Conservation (phyloP, 1,140 invertebrate genomes). For the Neodiprion fabricii region DNA sequence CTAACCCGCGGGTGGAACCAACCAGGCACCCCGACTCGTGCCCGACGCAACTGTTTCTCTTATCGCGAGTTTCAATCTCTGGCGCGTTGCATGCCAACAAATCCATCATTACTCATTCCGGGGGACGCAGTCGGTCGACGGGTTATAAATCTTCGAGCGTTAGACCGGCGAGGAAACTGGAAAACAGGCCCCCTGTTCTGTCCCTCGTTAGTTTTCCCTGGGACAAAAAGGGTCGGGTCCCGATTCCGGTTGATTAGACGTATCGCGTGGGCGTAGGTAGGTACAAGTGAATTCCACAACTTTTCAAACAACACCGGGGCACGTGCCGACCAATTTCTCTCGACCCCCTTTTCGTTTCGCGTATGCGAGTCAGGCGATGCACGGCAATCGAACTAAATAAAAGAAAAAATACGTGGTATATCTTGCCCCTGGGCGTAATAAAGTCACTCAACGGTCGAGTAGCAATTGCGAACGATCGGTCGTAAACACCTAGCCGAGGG, state of each 20-base stretch:
- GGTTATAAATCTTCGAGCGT: slow-evolving; percentile 42
- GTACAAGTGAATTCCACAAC: too few relatives aligned
- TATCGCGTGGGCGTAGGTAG: too few relatives aligned
- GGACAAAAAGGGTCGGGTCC: too few relatives aligned
- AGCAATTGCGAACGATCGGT: not conserved
- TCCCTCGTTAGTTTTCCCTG: too few relatives aligned
- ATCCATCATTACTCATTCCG: slow-evolving; percentile 47
- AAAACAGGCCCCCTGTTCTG: too few relatives aligned
- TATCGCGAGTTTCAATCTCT: slow-evolving; percentile 37
- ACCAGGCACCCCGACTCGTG: not conserved
- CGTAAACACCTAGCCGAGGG: not conserved
- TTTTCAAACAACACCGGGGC: too few relatives aligned
- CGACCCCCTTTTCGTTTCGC: too few relatives aligned
- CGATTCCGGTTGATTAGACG: too few relatives aligned
- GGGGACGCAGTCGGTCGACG: slow-evolving; percentile 37
- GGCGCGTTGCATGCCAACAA: slow-evolving; percentile 42
- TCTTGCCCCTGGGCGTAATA: not conserved
- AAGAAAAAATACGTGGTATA: not conserved
- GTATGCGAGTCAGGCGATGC: too few relatives aligned
- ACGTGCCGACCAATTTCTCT: too few relatives aligned
- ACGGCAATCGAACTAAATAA: too few relatives aligned
- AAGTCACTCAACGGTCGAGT: not conserved
- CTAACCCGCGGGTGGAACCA: not conserved
- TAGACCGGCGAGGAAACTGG: too few relatives aligned
- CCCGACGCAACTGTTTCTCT: slow-evolving; percentile 1